phyloP scores from a whole-genome alignment of 1,140 invertebrate species.

The Whitmania pigra region DNA sequence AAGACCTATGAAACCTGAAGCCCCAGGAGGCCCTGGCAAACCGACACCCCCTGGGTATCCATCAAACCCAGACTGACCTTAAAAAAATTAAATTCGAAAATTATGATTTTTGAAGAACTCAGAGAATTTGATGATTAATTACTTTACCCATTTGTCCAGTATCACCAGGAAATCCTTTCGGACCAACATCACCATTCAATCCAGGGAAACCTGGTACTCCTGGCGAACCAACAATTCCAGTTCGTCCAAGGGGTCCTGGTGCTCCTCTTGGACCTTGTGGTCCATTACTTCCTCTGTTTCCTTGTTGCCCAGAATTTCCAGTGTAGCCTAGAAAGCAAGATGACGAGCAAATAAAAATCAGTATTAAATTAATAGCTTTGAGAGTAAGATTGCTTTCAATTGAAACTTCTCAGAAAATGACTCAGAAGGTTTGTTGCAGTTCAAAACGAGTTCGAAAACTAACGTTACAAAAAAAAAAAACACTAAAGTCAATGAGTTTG shows the following conservation, averaged over 20 bases:
- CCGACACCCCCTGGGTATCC: conserved; percentile 24
- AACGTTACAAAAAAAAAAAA: background rate
- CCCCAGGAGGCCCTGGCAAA: conserved; percentile 21
- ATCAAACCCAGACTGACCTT: conserved; percentile 10
- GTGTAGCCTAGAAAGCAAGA: background rate
- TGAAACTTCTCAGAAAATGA: too few species aligned
- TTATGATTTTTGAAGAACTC: background rate
- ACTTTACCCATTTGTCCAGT: conserved; percentile 6
- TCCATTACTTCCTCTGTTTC: conserved; percentile 13
- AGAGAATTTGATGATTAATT: background rate
- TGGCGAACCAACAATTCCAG: background rate
- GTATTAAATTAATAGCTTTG: too few species aligned
- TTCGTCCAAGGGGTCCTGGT: background rate
- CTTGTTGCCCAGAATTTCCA: conserved; percentile 15
- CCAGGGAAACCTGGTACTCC: conserved; percentile 7
- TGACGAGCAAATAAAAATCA: too few species aligned
- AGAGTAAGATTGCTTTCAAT: too few species aligned
- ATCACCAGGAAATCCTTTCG: conserved; percentile 3
- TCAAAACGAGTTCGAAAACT: too few species aligned
- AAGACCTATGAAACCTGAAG: background rate
- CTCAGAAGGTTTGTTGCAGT: background rate
- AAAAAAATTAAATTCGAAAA: background rate
- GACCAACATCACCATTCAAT: background rate
- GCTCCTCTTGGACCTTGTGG: conserved; percentile 16
- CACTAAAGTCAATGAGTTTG: too few species aligned